phyloP scores from a whole-genome alignment of 2,888 invertebrate genomes.

The Drosophila eohydei region DNA sequence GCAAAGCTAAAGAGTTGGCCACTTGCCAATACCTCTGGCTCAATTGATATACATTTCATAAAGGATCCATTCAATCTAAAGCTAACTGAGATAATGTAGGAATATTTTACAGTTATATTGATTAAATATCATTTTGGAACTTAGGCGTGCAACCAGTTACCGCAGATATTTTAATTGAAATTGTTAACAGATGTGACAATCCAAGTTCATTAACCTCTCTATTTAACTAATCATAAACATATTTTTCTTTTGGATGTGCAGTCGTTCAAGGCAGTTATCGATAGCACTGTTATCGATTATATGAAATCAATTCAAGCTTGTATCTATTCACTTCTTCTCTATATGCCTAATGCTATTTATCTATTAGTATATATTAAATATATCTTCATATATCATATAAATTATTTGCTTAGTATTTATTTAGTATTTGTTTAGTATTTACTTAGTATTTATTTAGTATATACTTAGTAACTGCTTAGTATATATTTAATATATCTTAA shows the following conservation, averaged over 20 bases:
- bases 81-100: not conserved
- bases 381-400: too few relatives aligned
- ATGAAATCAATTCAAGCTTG: too few relatives aligned
- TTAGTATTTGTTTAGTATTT: not conserved
- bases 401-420: too few relatives aligned
- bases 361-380: too few relatives aligned
- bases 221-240: not conserved
- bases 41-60: not conserved
- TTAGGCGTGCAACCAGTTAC: not conserved
- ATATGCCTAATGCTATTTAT: too few relatives aligned
- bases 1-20: not conserved
- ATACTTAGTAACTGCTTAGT: too few relatives aligned
- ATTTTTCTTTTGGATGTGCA: not conserved
- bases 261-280: not conserved
- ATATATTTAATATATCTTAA: not conserved
- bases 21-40: not conserved
- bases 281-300: not conserved
- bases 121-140: not conserved
- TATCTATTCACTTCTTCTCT: too few relatives aligned
- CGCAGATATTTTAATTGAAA: not conserved
- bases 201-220: not conserved
- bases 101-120: conserved; percentile 2
- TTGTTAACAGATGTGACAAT: not conserved
- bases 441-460: not conserved
- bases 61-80: not conserved